Evolutionary conservation across 2,113 vertebrate genomes (phyloP).

Genomic region (Actenoides lindsayi): DNA sequence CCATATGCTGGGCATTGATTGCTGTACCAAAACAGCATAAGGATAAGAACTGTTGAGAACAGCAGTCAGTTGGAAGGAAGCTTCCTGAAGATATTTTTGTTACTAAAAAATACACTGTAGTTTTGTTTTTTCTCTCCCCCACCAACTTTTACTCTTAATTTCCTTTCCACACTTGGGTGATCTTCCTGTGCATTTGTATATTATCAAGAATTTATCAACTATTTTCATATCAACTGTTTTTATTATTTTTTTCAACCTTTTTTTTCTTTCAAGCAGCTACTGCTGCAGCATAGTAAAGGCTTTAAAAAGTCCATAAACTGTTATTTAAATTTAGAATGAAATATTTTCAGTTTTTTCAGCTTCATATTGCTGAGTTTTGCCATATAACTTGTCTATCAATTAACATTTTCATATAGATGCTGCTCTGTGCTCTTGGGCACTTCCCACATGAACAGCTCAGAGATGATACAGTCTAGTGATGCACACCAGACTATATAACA

Average conservation of each 20-base stretch:
- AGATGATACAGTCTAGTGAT: not conserved
- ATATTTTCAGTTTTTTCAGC: not conserved
- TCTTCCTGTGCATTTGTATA: not conserved
- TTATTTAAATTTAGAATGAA: not conserved
- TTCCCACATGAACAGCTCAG: not conserved
- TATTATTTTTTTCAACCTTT: not conserved
- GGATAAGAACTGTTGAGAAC: not conserved
- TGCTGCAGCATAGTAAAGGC: not conserved
- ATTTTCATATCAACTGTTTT: not conserved
- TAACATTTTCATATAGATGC: not conserved
- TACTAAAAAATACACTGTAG: not conserved
- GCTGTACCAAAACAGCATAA: not conserved
- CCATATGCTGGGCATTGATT: not conserved
- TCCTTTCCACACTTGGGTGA: slow-evolving; percentile 11
- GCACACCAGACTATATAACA: not conserved
- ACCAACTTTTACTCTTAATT: not conserved
- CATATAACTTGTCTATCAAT: not conserved
- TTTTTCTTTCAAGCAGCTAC: not conserved
- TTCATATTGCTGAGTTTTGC: not conserved
- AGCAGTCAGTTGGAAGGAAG: not conserved
- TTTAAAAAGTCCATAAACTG: not conserved
- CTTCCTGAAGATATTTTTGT: not conserved
- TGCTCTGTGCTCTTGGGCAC: not conserved
- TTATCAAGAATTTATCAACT: not conserved
- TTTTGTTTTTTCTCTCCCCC: not conserved